phyloP scores from a whole-genome alignment of 2,797 vertebrate genomes.

The Lutjanus campechanus region DNA sequence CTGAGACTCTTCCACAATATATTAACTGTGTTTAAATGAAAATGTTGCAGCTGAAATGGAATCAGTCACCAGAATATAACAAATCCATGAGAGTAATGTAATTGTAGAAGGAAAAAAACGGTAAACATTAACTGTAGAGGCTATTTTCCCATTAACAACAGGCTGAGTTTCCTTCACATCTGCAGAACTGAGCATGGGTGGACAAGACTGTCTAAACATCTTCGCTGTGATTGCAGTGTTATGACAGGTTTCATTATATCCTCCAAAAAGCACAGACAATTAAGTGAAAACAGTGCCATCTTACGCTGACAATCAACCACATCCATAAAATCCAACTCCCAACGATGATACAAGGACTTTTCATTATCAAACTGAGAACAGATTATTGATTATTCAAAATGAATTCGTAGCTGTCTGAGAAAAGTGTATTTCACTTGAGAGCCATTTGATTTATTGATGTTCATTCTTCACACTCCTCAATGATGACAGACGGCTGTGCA shows the following conservation, averaged over 20 bases:
- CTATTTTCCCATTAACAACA: background rate
- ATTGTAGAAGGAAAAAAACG: background rate
- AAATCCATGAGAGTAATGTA: background rate
- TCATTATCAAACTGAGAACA: slow-evolving; percentile 1
- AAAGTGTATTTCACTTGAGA: slow-evolving; percentile 34
- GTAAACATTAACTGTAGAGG: background rate
- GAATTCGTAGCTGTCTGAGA: slow-evolving; percentile 15
- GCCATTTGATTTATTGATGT: slow-evolving; percentile 41
- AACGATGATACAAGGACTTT: background rate
- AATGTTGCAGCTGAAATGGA: background rate
- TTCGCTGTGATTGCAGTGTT: slow-evolving; percentile 1
- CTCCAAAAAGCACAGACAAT: slow-evolving; percentile 1
- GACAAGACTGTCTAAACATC: background rate
- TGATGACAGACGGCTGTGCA: slow-evolving; percentile 37
- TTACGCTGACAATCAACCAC: slow-evolving; percentile 8
- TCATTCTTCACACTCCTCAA: slow-evolving; percentile 19
- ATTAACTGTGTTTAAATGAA: background rate
- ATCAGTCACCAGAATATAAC: background rate
- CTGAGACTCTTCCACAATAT: background rate
- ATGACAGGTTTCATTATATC: background rate
- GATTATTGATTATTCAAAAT: slow-evolving; percentile 30
- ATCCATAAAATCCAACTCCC: background rate
- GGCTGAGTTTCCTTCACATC: background rate
- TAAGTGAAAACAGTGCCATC: background rate
- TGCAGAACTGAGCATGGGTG: background rate